Conservation (phyloP, 2,797 vertebrate genomes). For the Cynodonichthys magdalenae region DNA sequence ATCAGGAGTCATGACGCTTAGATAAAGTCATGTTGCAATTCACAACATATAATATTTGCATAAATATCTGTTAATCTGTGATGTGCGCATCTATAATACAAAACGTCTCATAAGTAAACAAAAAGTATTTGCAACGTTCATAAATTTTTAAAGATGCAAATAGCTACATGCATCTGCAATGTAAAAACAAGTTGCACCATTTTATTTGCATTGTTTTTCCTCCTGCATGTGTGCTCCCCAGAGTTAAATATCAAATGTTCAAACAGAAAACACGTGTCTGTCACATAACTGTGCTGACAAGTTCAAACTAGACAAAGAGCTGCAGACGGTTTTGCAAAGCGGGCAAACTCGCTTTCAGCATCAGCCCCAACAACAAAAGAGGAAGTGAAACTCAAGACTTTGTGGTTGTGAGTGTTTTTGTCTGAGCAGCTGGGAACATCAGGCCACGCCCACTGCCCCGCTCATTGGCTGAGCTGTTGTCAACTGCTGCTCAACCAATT, state of each 20-base stretch:
- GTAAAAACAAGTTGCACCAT: not conserved
- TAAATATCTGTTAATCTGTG: no score
- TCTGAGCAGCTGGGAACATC: slow-evolving; percentile 52
- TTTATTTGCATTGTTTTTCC: not conserved
- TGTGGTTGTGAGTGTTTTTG: slow-evolving; percentile 27
- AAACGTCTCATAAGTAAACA: no score
- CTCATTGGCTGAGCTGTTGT: slow-evolving; percentile 80
- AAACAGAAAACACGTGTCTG: not conserved
- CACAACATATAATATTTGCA: not conserved
- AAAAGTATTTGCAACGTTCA: no score
- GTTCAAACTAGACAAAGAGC: slow-evolving; percentile 11
- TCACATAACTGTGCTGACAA: not conserved
- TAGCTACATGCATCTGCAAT: not conserved
- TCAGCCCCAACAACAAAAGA: slow-evolving; percentile 50
- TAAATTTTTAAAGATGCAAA: no score
- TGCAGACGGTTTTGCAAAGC: slow-evolving; percentile 15
- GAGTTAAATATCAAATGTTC: not conserved
- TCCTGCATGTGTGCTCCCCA: not conserved
- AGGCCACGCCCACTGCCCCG: slow-evolving; percentile 38
- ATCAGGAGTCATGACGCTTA: no score
- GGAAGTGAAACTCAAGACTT: slow-evolving; percentile 67
- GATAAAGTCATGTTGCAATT: not conserved
- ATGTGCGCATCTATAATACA: no score
- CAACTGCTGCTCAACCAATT: slow-evolving; percentile 69
- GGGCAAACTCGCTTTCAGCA: slow-evolving; percentile 22